Evolutionary conservation across 2,113 vertebrate species (phyloP).

Genomic region (Myocastor coypus): DNA sequence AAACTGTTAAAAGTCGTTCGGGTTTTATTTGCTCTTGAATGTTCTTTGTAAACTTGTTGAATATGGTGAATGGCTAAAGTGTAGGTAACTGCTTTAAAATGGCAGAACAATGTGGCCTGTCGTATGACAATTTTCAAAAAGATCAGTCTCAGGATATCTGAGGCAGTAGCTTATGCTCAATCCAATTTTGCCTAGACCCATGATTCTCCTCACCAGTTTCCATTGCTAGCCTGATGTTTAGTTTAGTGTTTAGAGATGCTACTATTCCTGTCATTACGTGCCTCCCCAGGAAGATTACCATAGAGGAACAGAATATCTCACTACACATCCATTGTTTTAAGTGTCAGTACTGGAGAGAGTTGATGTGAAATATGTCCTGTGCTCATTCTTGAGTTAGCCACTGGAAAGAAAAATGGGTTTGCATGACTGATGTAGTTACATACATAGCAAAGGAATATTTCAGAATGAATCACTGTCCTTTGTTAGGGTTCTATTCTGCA

Average conservation of each 20-base stretch:
- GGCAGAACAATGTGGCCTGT: neutral
- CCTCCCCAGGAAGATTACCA: neutral
- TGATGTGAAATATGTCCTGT: neutral
- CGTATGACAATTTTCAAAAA: neutral
- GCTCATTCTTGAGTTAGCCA: neutral
- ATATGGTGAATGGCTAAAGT: neutral
- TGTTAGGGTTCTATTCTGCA: neutral
- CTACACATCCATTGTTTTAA: neutral
- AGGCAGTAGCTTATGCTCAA: neutral
- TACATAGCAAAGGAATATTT: neutral
- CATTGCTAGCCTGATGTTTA: neutral
- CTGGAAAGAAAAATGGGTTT: neutral
- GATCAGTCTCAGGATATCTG: neutral
- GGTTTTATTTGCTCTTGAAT: conserved; percentile 19
- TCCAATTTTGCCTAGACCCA: neutral
- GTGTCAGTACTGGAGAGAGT: neutral
- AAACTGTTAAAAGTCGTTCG: neutral
- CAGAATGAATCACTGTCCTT: neutral
- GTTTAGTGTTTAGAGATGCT: neutral
- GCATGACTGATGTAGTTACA: neutral
- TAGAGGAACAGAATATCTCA: neutral
- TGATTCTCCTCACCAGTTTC: neutral
- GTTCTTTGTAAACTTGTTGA: neutral
- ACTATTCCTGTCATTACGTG: neutral
- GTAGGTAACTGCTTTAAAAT: neutral